Percentiles rank a stretch among this genome's conserved stretches.
phyloP scores from a whole-genome alignment of 2,888 invertebrate genomes.

The Aphodius sticticus region DNA sequence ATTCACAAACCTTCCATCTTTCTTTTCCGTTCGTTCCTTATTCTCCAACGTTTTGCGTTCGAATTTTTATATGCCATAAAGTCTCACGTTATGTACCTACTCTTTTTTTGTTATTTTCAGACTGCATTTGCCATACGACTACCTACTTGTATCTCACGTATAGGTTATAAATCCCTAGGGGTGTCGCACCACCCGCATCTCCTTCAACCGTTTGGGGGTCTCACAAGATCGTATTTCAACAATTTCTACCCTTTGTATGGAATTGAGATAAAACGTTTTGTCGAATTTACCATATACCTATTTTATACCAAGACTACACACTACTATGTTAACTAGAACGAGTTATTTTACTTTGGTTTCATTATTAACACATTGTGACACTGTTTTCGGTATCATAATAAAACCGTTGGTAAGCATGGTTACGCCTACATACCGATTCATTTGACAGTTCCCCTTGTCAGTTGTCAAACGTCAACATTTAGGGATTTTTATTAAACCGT shows the following conservation, averaged over 20 bases:
- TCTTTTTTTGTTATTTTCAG: neutral
- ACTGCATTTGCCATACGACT: conserved; percentile 20
- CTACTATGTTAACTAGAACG: too few relatives aligned
- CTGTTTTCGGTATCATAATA: too few relatives aligned
- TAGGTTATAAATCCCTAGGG: conserved; percentile 42
- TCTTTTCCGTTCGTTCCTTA: neutral
- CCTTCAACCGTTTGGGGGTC: conserved; percentile 5
- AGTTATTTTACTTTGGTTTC: too few relatives aligned
- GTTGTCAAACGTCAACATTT: neutral
- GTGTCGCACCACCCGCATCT: conserved; percentile 21
- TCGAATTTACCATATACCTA: too few relatives aligned
- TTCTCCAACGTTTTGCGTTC: neutral
- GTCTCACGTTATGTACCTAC: neutral
- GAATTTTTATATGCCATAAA: neutral
- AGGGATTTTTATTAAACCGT: neutral
- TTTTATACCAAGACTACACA: too few relatives aligned
- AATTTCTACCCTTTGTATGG: conserved; percentile 23
- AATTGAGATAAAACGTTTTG: too few relatives aligned
- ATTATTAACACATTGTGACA: too few relatives aligned
- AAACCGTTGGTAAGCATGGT: too few relatives aligned
- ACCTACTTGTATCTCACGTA: conserved; percentile 44
- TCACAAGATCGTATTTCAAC: conserved; percentile 39
- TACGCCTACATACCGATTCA: too few relatives aligned
- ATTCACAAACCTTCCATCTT: neutral
- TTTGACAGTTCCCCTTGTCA: neutral